Evolutionary conservation across 1,140 invertebrate species (phyloP).

Genomic region (Pentalonia nigronervosa): DNA sequence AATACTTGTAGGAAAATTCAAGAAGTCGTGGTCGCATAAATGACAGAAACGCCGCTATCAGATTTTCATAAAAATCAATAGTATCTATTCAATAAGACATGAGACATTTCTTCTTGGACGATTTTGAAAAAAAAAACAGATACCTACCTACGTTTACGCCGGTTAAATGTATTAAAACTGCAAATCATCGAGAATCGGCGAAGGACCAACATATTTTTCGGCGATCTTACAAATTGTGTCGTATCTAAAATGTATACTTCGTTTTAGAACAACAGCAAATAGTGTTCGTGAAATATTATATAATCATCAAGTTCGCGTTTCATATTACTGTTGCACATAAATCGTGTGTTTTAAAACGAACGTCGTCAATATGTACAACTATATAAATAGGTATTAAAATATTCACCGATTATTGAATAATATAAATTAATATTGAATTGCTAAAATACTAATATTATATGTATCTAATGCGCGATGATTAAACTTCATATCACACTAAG

Average conservation of each 20-base stretch:
- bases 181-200: not conserved
- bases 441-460: not conserved
- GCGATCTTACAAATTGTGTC: not conserved
- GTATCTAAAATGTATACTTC: not conserved
- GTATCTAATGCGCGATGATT: not conserved
- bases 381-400: no score
- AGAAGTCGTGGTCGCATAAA: not conserved
- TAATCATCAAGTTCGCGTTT: not conserved
- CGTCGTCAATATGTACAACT: not conserved
- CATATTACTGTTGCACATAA: not conserved
- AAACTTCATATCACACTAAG: not conserved
- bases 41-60: not conserved
- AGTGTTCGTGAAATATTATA: slow-evolving; percentile 1
- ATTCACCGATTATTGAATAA: not conserved
- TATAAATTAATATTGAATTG: not conserved
- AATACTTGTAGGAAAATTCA: not conserved
- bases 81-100: not conserved
- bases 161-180: not conserved
- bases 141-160: not conserved
- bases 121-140: not conserved
- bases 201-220: not conserved
- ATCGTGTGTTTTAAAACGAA: not conserved
- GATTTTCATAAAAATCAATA: not conserved
- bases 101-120: not conserved
- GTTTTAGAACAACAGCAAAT: not conserved